phyloP scores from a whole-genome alignment of 2,113 vertebrate genomes.

The Patagioenas fasciata region DNA sequence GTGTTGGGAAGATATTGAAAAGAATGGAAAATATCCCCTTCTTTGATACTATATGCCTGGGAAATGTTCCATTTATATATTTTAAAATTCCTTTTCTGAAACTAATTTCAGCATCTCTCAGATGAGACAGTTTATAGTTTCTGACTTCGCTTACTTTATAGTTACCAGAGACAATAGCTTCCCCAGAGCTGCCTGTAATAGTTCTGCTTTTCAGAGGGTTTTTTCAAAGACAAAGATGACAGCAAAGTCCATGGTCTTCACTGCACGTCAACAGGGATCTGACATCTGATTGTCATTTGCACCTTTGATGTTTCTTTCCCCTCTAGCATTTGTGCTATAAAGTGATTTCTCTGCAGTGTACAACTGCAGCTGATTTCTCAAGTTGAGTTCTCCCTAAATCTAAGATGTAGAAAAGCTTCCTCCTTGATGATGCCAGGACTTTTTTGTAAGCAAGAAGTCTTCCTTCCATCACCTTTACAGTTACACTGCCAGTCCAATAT shows the following conservation, averaged over 20 bases:
- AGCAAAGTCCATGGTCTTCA: background rate
- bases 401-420: background rate
- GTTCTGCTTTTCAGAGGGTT: background rate
- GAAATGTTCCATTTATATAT: background rate
- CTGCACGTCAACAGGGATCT: slow-evolving; percentile 1
- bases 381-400: background rate
- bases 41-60: background rate
- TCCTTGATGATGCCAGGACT: background rate
- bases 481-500: background rate
- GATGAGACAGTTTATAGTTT: background rate
- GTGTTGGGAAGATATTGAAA: background rate
- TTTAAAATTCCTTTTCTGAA: background rate
- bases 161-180: background rate
- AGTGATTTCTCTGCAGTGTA: background rate
- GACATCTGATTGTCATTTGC: background rate
- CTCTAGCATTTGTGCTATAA: background rate
- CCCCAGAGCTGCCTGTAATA: background rate
- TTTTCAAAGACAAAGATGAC: slow-evolving; percentile 6
- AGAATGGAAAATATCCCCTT: background rate
- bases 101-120: background rate
- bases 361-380: background rate
- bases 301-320: slow-evolving; percentile 18
- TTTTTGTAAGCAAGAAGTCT: background rate
- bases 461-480: background rate
- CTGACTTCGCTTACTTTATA: background rate